Evolutionary conservation across 2,888 invertebrate genomes (phyloP), one percentile per base, ranked within the genome.

Genomic region (Sisyra terminalis): DNA sequence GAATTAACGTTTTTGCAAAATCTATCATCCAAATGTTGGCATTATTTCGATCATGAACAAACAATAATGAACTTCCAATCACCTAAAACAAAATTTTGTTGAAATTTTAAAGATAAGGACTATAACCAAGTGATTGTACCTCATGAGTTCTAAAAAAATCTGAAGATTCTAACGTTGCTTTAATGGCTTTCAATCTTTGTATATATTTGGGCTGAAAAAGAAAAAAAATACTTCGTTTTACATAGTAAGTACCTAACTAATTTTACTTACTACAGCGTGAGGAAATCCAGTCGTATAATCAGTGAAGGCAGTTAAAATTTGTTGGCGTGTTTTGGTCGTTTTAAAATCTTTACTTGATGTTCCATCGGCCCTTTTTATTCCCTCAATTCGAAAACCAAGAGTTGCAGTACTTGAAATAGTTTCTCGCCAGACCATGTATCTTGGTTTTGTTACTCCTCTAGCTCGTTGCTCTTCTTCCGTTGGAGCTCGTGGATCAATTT

Each of bases 11-110:
- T 66, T 97, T 97, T 39, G 96, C 94, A 58, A 97, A 97, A 64
- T 97, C 96, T 50, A 97, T 97, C 68, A 97, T 74, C 96, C 96
- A 97, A 10, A 92, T 78, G 47, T 86, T 87, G 18, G 92, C 88
- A 57, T 78, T 82, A 50, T 75, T 73, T 44, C 78, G 73, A 61
- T 97, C 94, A 66, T 93, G 94, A 42, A 97, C 90, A 59, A 97
- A 89, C 44, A 97, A 73, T 45, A 97, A 66, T 16, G 93, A 93
- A 61, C 93, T 93, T 48, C 92, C 90, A 52, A 93, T 90, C 39
- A 94, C 76, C 76, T 78, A 57, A 13, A 62, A 58, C 3, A 13
- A 32, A 32, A 3, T 9, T 6, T 32, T 32, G 32, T 32, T 32
- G 5, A 32, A n/a, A 13, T 32, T 14, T n/a, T n/a, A 3, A 32